Percentiles rank a stretch among this genome's conserved stretches.
Conservation (phyloP, 2,113 vertebrate genomes). For the Gallinago media region DNA sequence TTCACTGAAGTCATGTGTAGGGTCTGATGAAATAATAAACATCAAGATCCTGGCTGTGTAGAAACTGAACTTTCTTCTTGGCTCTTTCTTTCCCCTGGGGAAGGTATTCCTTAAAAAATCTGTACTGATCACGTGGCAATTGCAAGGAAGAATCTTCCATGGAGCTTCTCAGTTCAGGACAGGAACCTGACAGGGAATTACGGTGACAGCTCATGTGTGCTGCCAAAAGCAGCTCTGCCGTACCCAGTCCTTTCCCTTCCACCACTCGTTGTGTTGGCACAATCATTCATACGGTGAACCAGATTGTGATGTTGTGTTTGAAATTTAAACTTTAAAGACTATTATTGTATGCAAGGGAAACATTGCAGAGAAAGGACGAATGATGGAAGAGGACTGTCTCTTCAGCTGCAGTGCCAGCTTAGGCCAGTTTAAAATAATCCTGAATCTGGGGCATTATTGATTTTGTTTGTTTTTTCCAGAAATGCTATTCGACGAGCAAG, state of each 20-base stretch:
- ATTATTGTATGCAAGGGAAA: not conserved
- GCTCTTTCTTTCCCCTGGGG: not conserved
- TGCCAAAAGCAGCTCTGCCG: not conserved
- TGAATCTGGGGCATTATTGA: not conserved
- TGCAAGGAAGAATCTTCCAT: not conserved
- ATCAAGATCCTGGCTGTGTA: not conserved
- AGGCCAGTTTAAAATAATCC: not conserved
- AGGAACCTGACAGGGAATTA: not conserved
- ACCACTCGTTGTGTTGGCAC: not conserved
- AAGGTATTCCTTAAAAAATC: not conserved
- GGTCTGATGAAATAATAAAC: not conserved
- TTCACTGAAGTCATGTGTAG: not conserved
- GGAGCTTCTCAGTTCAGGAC: not conserved
- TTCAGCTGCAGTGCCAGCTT: not conserved
- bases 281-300: not conserved
- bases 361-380: not conserved
- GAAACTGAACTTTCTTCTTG: not conserved
- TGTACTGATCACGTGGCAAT: not conserved
- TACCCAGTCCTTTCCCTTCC: not conserved
- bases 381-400: not conserved
- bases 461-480: conserved; percentile 48
- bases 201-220: not conserved
- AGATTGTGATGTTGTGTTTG: not conserved
- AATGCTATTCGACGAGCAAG: not conserved
- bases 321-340: not conserved